Base-by-base conservation (phyloP, 2,797 vertebrate genomes). In the Myotis pilosus region DNA sequence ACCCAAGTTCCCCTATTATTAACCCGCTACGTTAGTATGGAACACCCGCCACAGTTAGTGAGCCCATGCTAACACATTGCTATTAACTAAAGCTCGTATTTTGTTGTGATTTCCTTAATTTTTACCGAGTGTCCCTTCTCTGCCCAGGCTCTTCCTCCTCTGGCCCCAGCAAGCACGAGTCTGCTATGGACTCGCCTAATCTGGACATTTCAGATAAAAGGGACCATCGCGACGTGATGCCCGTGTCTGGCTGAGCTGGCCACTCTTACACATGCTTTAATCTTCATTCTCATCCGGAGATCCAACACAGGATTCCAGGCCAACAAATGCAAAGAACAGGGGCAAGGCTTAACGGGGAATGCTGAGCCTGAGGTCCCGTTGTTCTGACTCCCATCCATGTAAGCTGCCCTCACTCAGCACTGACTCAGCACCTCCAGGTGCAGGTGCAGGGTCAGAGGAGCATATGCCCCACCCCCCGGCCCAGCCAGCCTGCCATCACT, bases 181-280 rank as follows among this genome's bases (percentile, higher is more conserved):
- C 86, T 88, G 3, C 53, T 91, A 10, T 66, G 30, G 38, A 87
- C 79, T 91, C n/a, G 19, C 13, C 20, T 86, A 5, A 91, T 60
- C 47, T 87, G 53, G 82, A 79, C 30, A 57, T 96, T 89, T 79
- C 47, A n/a, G 68, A 68, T 69, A 41, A 84, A 84, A 92, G 41
- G 85, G 93, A 66, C 82, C 78, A 44, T 4, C 51, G 57, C 8
- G 47, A 60, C 53, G 69, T n/a, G 33, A 36, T 53, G 49, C 84
- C 62, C 80, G 53, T 41, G n/a, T 89, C 79, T 64, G 64, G 51
- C 83, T 78, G 75, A 72, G 15, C 60, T 3, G 6, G 23, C 68
- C 41, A 51, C 87, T 92, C 20, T 62, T 30, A 49, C 15, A 53
- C 8, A 68, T 28, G 60, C 60, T 81, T 89, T 72, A 84, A 79